phyloP scores from a whole-genome alignment of 35 echinoderm and acorn worm genomes.

The Ptychodera flava region DNA sequence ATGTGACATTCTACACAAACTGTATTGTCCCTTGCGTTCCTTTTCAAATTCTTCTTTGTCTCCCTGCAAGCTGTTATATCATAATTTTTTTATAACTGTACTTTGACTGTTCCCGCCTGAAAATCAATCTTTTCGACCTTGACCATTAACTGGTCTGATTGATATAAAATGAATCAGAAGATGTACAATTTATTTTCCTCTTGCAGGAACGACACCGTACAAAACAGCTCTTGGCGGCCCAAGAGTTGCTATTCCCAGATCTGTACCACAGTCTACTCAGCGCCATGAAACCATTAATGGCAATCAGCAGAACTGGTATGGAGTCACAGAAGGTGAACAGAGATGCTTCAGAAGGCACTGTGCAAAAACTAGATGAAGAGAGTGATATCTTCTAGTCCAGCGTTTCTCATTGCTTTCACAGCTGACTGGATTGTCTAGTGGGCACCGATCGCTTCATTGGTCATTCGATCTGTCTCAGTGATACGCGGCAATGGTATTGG shows the following conservation, averaged over 20 bases:
- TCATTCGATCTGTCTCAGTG: slow-evolving; percentile 37
- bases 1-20: too few species aligned
- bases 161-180: too few species aligned
- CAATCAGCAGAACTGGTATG: slow-evolving; percentile 85
- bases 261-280: slow-evolving; percentile 74
- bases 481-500: slow-evolving; percentile 29
- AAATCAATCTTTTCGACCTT: too few species aligned
- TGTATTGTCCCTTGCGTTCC: too few species aligned
- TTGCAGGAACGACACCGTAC: slow-evolving; percentile 86
- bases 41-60: too few species aligned
- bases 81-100: too few species aligned
- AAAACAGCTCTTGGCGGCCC: slow-evolving; percentile 82
- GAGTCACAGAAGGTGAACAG: too few species aligned
- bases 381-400: not conserved
- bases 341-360: slow-evolving; percentile 16
- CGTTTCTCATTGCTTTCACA: not conserved
- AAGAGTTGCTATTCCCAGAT: slow-evolving; percentile 82
- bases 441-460: slow-evolving; percentile 4
- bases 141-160: too few species aligned
- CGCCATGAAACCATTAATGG: slow-evolving; percentile 95
- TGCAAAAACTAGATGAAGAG: slow-evolving; percentile 13
- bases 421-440: slow-evolving; percentile 30
- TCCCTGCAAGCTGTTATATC: too few species aligned
- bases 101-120: too few species aligned
- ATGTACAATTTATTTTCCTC: too few species aligned